These are phyloP conservation scores for Poeciliopsis retropinna DNA, from an alignment of 2,113 vertebrate genomes.

Conservation along the genomic window DNA sequence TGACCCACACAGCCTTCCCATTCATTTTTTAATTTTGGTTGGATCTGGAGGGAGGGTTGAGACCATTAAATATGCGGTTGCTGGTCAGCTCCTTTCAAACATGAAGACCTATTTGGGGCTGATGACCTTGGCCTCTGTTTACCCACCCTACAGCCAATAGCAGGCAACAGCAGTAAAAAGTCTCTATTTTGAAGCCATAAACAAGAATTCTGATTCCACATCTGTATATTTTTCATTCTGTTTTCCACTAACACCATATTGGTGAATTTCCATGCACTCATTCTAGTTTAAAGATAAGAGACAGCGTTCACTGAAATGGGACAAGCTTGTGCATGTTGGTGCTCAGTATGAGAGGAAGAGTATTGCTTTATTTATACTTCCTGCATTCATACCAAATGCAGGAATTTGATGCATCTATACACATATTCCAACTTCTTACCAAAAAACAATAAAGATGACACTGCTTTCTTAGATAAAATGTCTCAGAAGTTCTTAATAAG, in stretches of 20 bases:
- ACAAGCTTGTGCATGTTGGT: slow-evolving; percentile 37
- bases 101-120: slow-evolving; percentile 62
- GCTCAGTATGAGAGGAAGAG: slow-evolving; percentile 1
- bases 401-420: slow-evolving; percentile 1
- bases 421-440: background rate
- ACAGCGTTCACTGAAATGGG: slow-evolving; percentile 17
- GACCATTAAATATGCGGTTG: slow-evolving; percentile 30
- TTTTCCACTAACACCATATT: slow-evolving; percentile 18
- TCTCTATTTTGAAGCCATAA: slow-evolving; percentile 19
- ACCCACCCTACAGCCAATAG: slow-evolving; percentile 29
- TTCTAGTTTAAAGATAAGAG: slow-evolving; percentile 5
- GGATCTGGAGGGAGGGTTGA: slow-evolving; percentile 43
- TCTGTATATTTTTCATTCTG: slow-evolving; percentile 30
- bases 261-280: slow-evolving; percentile 5
- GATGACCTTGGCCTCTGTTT: slow-evolving; percentile 63
- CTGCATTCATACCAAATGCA: slow-evolving; percentile 28
- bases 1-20: slow-evolving; percentile 70
- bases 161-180: slow-evolving; percentile 54
- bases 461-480: slow-evolving; percentile 26
- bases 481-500: slow-evolving; percentile 50
- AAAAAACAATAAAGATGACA: slow-evolving; percentile 8
- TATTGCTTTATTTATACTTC: slow-evolving; percentile 42
- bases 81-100: slow-evolving; percentile 55
- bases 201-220: slow-evolving; percentile 6
- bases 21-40: slow-evolving; percentile 72